Base-by-base conservation (phyloP, 1,140 invertebrate genomes). In the Leucophenga varia region DNA sequence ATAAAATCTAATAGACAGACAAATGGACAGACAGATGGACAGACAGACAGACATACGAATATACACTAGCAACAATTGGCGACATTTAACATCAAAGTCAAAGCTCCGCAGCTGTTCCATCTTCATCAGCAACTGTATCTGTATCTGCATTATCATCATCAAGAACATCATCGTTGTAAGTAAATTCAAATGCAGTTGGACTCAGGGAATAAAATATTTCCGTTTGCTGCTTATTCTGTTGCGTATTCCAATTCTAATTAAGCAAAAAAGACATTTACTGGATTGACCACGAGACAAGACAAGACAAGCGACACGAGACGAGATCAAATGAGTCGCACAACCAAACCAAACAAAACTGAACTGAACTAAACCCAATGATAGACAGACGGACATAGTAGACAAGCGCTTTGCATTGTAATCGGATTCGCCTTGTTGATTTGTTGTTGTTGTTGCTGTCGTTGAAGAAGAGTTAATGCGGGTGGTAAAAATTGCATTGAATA, bases 401-500 rank as follows among this genome's bases (percentile, higher is more conserved):
- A 9, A 34, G 53, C 10, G 60, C 59, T 6, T 8, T 8, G 35
- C 9, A 16, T 18, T 57, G 63, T 67, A 54, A 59, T 59, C 58
- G 53, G 61, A 65, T n/a, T n/a, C n/a, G n/a, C n/a, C n/a, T n/a
- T n/a, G n/a, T n/a, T n/a, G n/a, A n/a, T n/a, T n/a, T n/a, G n/a
- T n/a, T n/a, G n/a, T n/a, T n/a, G n/a, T n/a, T n/a, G n/a, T n/a
- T n/a, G n/a, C n/a, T n/a, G n/a, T n/a, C n/a, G n/a, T n/a, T n/a
- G n/a, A n/a, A n/a, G n/a, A n/a, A 25, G 22, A 47, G 10, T 21
- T 19, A 19, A 49, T 21, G 63, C 54, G n/a, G n/a, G n/a, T n/a
- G n/a, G n/a, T n/a, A n/a, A n/a, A 63, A 67, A 67, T 67, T 67
- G 63, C 63, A 67, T 59, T 57, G 63, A 67, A 67, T 67, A 67